These are phyloP conservation scores for Myathropa florea DNA, from an alignment of 2,888 invertebrate genomes.

Conservation along the genomic window DNA sequence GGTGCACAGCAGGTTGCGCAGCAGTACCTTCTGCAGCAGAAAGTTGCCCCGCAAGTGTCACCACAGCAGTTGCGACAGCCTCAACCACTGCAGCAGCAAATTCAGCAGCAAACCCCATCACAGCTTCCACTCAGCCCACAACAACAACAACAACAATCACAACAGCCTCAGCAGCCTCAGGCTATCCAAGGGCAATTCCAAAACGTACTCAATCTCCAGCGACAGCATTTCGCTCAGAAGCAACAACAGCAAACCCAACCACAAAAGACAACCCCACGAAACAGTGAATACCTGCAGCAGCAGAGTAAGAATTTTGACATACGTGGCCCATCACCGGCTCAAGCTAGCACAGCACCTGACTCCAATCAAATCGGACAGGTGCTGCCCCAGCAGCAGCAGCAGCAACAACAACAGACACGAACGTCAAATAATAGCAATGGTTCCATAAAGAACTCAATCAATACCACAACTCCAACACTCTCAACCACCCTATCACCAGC, in stretches of 20 bases:
- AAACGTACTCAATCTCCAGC: conserved; percentile 75
- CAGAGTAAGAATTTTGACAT: conserved; percentile 74
- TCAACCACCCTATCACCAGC: conserved; percentile 51
- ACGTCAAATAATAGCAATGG: conserved; percentile 54
- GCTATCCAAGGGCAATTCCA: conserved; percentile 75
- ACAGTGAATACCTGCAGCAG: conserved; percentile 73
- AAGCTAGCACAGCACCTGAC: conserved; percentile 84
- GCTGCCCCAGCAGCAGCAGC: conserved; percentile 48
- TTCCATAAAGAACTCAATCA: conserved; percentile 43
- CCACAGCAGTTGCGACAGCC: conserved; percentile 31
- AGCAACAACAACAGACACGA: conserved; percentile 31
- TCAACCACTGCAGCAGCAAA: conserved; percentile 39
- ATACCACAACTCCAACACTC: conserved; percentile 35
- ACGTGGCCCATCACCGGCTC: conserved; percentile 83
- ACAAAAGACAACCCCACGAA: conserved; percentile 74
- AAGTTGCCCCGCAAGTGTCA: conserved; percentile 27
- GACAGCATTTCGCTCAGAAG: conserved; percentile 72
- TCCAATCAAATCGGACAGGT: conserved; percentile 72
- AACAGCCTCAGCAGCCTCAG: conserved; percentile 64
- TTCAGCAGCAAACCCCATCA: conserved; percentile 21
- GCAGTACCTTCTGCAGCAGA: conserved; percentile 31
- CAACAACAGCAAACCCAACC: conserved; percentile 67
- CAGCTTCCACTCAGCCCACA: conserved; percentile 19
- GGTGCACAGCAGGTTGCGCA: conserved; percentile 20
- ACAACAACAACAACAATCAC: conserved; percentile 61